phyloP scores from a whole-genome alignment of 23 tunicate species.

The Phallusia fumigata region DNA sequence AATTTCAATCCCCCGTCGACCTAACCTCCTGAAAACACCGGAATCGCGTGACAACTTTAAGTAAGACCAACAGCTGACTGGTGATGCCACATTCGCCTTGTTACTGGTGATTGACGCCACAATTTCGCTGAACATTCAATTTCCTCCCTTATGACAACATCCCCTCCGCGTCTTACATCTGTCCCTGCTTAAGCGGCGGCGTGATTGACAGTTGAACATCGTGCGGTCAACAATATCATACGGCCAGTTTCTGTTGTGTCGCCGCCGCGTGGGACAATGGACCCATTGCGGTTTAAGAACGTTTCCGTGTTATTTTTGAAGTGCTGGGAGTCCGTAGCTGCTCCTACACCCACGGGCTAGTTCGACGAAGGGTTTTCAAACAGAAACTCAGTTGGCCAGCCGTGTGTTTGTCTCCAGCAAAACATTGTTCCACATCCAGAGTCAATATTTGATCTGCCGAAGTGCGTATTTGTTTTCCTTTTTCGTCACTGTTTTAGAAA shows the following conservation, averaged over 20 bases:
- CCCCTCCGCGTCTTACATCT: background rate
- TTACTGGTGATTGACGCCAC: background rate
- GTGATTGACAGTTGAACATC: background rate
- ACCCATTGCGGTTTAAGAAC: constrained; percentile 6
- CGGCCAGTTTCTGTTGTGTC: background rate
- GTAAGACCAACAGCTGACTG: background rate
- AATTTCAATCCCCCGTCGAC: background rate
- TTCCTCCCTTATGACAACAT: background rate
- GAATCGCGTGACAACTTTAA: background rate
- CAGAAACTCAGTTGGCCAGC: too few species aligned
- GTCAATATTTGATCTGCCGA: background rate
- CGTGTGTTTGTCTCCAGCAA: background rate
- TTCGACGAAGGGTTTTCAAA: too few species aligned
- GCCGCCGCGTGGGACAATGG: background rate
- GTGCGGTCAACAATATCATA: background rate
- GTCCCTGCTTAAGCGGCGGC: background rate
- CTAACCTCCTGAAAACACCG: background rate
- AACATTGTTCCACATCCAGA: background rate
- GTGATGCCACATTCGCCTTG: background rate
- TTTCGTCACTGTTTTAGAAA: background rate
- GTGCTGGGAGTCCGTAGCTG: background rate
- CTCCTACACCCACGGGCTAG: too few species aligned
- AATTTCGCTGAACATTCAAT: background rate
- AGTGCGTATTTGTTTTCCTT: background rate
- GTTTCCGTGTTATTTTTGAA: background rate